Conservation (phyloP, 1,140 invertebrate species). For the Camponotus pennsylvanicus region DNA sequence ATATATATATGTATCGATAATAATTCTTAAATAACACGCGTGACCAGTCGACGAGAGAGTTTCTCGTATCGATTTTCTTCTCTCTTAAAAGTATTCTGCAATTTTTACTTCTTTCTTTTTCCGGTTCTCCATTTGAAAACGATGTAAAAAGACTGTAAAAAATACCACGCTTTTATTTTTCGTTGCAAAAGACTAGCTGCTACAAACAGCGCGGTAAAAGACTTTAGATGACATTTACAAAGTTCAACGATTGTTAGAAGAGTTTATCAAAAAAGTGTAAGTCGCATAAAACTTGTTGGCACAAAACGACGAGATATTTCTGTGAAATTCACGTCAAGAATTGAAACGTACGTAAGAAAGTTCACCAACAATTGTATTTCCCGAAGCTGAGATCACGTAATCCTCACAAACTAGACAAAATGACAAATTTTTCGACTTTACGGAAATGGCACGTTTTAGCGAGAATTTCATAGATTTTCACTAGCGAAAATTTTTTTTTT, state of each 20-base stretch:
- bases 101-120: neutral
- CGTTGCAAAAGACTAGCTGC: neutral
- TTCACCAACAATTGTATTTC: neutral
- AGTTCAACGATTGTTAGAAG: neutral
- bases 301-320: neutral
- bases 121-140: neutral
- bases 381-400: neutral
- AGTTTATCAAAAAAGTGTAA: neutral
- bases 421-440: neutral
- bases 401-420: neutral
- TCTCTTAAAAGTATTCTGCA: neutral
- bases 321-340: neutral
- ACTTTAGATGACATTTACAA: neutral
- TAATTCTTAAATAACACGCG: neutral
- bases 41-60: neutral
- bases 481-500: neutral
- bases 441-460: neutral
- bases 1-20: neutral
- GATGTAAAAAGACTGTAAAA: conserved; percentile 8
- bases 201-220: neutral
- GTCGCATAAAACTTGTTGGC: neutral
- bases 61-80: conserved; percentile 20
- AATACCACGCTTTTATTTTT: conserved; percentile 12
- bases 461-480: neutral
- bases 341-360: neutral